Evolutionary conservation across 2,888 invertebrate species (phyloP), one percentile per base, ranked within the genome.

Genomic region (Amphipyra berbera): DNA sequence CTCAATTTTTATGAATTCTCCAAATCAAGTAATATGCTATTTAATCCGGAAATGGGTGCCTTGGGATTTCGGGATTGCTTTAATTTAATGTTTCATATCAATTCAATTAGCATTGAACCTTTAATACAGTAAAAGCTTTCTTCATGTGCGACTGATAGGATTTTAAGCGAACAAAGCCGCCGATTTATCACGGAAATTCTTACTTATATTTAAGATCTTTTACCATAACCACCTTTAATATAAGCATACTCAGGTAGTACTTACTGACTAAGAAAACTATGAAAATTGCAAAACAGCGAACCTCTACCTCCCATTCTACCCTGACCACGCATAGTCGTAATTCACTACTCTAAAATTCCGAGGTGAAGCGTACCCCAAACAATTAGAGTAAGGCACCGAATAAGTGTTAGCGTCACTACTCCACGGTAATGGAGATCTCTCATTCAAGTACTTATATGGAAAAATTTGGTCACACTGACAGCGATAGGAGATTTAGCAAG

Each of bases 341-440:
- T 27, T 44, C 9, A 15, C 53, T 42, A 54, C 44, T 60, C 45
- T 56, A 27, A 73, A 75, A 61, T 52, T 48, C 44, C 30, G 13
- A 55, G 21, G 30, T 65, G 27, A 64, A 76, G 47, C 21, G 42
- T 53, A 61, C 50, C 52, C 54, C 45, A 66, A 64, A 77, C 68
- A 79, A 77, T 75, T 77, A 75, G 40, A 60, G 45, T 50, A 10
- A 40, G 49, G 46, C 58, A 48, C 54, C 38, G 6, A 63, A 65
- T 68, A 67, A 76, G 35, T 78, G 52, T 62, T 54, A 62, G 48
- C 52, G 47, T 63, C 57, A 71, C 73, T 79, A 66, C 70, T 61
- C 35, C 2, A 21, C 61, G 15, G 61, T 76, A 78, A 78, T 79
- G 73, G 76, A 71, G 61, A 67, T 70, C 64, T 68, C 59, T 57